Evolutionary conservation across 2,888 invertebrate genomes (phyloP).

Genomic region (Oscheius onirici): DNA sequence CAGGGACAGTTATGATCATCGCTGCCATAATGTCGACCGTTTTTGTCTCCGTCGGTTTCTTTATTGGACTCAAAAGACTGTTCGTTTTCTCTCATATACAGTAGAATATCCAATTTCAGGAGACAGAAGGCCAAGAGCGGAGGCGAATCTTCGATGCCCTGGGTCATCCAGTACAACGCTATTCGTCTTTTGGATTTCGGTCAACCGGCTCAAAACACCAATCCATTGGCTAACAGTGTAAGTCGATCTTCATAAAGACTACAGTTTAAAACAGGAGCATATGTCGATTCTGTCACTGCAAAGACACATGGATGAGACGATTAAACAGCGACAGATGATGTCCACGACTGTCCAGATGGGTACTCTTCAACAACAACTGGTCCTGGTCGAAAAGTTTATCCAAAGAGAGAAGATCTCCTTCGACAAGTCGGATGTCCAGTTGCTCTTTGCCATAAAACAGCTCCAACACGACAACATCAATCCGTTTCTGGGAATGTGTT

Average conservation of each 20-base stretch:
- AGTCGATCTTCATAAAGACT: background rate
- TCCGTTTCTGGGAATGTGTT: conserved; percentile 62
- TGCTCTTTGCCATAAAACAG: conserved; percentile 20
- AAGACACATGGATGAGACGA: conserved; percentile 43
- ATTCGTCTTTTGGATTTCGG: conserved; percentile 56
- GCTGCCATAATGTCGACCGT: conserved; percentile 49
- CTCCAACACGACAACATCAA: conserved; percentile 68
- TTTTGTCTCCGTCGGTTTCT: conserved; percentile 49
- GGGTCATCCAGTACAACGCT: conserved; percentile 53
- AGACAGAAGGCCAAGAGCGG: conserved; percentile 41
- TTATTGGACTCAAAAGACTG: conserved; percentile 52
- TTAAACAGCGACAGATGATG: conserved; percentile 20
- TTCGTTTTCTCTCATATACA: conserved; percentile 30
- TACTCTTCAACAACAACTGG: conserved; percentile 59
- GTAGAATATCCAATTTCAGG: conserved; percentile 33
- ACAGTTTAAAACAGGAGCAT: conserved; percentile 42
- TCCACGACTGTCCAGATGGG: conserved; percentile 42
- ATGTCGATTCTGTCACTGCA: conserved; percentile 63
- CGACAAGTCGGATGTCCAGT: conserved; percentile 53
- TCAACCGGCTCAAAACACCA: conserved; percentile 30
- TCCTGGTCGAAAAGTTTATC: conserved; percentile 56
- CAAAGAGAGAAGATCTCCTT: conserved; percentile 61
- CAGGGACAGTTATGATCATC: conserved; percentile 52
- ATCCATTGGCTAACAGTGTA: conserved; percentile 20
- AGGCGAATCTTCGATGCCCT: conserved; percentile 61